Evolutionary conservation across 2,113 vertebrate species (phyloP).

Genomic region (Albula glossodonta): DNA sequence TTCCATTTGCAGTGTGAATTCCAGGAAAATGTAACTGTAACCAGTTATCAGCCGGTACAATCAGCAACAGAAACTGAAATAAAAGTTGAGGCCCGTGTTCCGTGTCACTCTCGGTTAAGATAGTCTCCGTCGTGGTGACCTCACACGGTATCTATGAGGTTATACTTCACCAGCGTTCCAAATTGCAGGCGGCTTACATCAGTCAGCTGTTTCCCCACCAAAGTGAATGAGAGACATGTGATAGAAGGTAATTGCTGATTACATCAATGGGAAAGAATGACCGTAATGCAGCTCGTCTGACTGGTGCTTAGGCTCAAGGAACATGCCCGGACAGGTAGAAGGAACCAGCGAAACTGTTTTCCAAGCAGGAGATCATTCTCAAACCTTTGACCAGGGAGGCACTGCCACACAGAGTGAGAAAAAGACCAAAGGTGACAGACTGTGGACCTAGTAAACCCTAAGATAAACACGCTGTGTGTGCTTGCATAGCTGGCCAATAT

Average conservation of each 20-base stretch:
- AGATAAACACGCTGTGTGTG: too few relatives aligned
- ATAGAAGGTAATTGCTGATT: constrained; percentile 27
- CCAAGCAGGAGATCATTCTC: not conserved
- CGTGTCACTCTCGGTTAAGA: not conserved
- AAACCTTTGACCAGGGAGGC: not conserved
- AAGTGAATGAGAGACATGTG: constrained; percentile 7
- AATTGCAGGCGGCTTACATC: constrained; percentile 12
- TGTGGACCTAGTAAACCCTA: not conserved
- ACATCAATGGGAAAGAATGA: constrained; percentile 33
- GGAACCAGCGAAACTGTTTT: constrained; percentile 13
- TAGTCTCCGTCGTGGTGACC: not conserved
- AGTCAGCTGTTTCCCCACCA: not conserved
- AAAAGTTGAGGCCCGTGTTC: not conserved
- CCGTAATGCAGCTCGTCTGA: constrained; percentile 32
- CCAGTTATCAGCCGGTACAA: not conserved
- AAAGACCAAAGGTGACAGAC: not conserved
- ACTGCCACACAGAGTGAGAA: not conserved
- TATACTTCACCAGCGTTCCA: constrained; percentile 4
- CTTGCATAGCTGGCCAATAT: too few relatives aligned
- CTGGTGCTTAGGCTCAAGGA: not conserved
- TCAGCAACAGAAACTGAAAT: not conserved
- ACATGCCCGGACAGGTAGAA: constrained; percentile 33
- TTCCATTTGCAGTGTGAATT: not conserved
- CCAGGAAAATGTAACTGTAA: not conserved
- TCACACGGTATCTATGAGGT: not conserved